phyloP scores from a whole-genome alignment of 2,888 invertebrate species.

The Acanthosepion lycidas region DNA sequence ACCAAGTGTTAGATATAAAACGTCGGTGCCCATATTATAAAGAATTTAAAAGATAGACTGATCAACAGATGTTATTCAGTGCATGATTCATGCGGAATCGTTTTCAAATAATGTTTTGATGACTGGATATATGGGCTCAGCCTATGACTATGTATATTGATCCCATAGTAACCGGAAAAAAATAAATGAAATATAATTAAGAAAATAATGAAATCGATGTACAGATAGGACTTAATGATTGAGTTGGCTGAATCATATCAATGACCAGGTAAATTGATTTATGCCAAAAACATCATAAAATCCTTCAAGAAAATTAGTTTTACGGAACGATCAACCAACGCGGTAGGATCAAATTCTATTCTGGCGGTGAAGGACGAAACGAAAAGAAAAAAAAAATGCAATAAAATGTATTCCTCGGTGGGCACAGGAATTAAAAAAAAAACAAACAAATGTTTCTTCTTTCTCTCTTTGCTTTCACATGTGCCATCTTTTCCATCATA shows the following conservation, averaged over 20 bases:
- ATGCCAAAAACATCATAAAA: background rate
- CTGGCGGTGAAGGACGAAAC: background rate
- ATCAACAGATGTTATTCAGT: no score
- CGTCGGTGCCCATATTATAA: no score
- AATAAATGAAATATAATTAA: background rate
- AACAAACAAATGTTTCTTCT: background rate
- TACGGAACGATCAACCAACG: background rate
- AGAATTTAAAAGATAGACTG: no score
- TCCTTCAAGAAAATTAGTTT: background rate
- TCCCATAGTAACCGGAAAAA: background rate
- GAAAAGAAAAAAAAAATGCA: no score
- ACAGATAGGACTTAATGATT: background rate
- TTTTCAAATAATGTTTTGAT: background rate
- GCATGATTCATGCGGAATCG: background rate
- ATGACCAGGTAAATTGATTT: background rate
- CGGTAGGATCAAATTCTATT: background rate
- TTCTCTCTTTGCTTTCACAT: background rate
- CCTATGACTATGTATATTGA: background rate
- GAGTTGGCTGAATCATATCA: background rate
- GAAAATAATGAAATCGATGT: background rate
- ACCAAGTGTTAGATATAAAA: no score
- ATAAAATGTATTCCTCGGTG: background rate
- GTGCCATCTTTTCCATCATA: background rate
- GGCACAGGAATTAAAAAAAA: background rate
- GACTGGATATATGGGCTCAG: background rate